Evolutionary conservation across 2,888 invertebrate genomes (phyloP).

Genomic region (Lochmaea capreae): DNA sequence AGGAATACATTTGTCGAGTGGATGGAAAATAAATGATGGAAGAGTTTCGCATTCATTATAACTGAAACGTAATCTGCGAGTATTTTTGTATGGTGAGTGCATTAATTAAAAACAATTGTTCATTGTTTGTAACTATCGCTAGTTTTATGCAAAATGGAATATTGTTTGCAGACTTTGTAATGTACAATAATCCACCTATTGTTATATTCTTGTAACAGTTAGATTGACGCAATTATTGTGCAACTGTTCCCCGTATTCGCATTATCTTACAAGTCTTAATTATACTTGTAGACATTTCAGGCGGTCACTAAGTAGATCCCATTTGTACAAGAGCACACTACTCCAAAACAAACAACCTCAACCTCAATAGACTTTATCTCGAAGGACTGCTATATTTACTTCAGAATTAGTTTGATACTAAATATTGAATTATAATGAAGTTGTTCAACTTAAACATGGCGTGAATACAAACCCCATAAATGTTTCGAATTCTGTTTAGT

Average conservation of each 20-base stretch:
- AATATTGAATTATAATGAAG: no score
- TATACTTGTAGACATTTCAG: neutral
- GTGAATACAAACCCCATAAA: no score
- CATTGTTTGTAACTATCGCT: neutral
- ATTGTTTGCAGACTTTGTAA: neutral
- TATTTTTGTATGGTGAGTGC: no score
- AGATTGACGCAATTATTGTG: constrained; percentile 12
- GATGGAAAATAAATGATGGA: no score
- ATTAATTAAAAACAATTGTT: no score
- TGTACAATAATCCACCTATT: neutral
- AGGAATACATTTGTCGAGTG: no score
- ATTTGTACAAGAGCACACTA: neutral
- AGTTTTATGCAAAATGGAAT: neutral
- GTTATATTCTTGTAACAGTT: neutral
- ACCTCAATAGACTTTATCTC: neutral
- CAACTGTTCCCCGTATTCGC: neutral
- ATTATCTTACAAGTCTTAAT: neutral
- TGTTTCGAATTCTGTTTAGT: no score
- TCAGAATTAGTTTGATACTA: no score
- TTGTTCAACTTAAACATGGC: no score
- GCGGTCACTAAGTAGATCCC: neutral
- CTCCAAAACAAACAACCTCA: neutral
- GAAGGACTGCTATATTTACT: neutral
- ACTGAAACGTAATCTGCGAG: no score
- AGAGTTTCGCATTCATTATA: no score